Evolutionary conservation across 2,797 vertebrate species (phyloP).

Genomic region (Chelon auratus): DNA sequence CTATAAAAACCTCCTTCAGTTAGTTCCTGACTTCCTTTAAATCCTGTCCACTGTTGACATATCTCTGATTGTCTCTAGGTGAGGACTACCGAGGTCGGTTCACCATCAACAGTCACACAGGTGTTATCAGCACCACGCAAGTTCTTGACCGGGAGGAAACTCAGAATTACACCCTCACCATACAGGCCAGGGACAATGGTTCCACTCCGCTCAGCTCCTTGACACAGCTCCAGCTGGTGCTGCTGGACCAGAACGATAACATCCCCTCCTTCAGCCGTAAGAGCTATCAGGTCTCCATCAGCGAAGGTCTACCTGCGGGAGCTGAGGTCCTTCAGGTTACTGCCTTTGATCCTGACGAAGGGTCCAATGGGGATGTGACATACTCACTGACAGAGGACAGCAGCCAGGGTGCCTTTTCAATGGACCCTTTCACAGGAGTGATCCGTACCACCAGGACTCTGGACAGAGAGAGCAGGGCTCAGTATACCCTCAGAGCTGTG

Average conservation of each 20-base stretch:
- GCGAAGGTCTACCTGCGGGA: constrained; percentile 86
- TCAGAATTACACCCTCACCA: constrained; percentile 86
- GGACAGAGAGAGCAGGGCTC: constrained; percentile 87
- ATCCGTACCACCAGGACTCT: constrained; percentile 82
- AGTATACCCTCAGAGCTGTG: constrained; percentile 84
- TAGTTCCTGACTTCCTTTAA: too few relatives aligned
- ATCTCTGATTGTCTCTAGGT: constrained; percentile 69
- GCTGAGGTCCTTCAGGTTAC: constrained; percentile 83
- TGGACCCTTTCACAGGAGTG: constrained; percentile 82
- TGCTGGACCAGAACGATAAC: constrained; percentile 94
- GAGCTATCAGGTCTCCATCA: constrained; percentile 85
- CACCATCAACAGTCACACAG: constrained; percentile 86
- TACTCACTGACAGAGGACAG: constrained; percentile 87
- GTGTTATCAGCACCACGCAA: constrained; percentile 84
- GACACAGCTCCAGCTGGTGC: constrained; percentile 81
- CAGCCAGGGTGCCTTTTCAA: constrained; percentile 84
- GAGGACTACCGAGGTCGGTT: constrained; percentile 87
- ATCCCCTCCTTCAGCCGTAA: constrained; percentile 83
- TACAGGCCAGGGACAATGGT: constrained; percentile 89
- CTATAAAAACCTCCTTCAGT: too few relatives aligned
- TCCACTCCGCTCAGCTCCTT: constrained; percentile 80
- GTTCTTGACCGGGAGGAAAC: constrained; percentile 89
- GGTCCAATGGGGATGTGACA: constrained; percentile 85
- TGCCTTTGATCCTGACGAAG: constrained; percentile 88
- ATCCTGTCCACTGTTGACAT: neutral